Base-by-base conservation (phyloP, 1,140 invertebrate genomes). In the Aphelenchoides fujianensis region DNA sequence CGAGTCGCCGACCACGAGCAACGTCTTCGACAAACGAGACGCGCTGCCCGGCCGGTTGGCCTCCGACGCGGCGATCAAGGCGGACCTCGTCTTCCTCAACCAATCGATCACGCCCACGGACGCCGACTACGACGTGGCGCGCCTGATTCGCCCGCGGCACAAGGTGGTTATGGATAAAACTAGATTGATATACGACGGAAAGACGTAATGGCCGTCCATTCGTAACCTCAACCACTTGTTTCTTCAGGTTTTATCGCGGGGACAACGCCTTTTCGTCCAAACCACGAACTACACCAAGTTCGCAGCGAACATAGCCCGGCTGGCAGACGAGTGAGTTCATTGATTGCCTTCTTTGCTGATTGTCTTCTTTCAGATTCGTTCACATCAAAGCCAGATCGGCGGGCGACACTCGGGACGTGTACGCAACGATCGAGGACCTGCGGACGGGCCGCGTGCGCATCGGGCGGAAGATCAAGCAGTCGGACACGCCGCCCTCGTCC, bases 261-360 rank as follows among this genome's bases (percentile, higher is more conserved):
- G 63, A 0, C 63, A 66, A 66, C 37, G 53, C 23, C 63, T 66
- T n/a, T 66, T 66, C 36, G 63, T 66, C 27, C 63, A 66, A 37
- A 66, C 63, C 9, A 66, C 36, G 32, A 66, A 30, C 53, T 66
- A 66, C 63, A 66, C 63, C 1, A n/a, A 30, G 36, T 66, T 66
- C 32, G 36, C 63, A 36, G 63, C 63, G n/a, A 66, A 41, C 7
- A 30, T 66, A 1, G 16, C 31, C n/a, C 23, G 19, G n/a, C 32
- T 66, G 63, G 63, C 63, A 27, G 63, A 66, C 31, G 63, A 66
- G 53, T 66, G 36, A 30, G 57, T 61, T 19, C 57, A 61, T n/a
- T n/a, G n/a, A n/a, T n/a, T n/a, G n/a, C n/a, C n/a, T n/a, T n/a
- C n/a, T n/a, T n/a, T n/a, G n/a, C n/a, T n/a, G n/a, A n/a, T n/a